A percentile compares a stretch with the other conserved stretches of the same genome.
Evolutionary conservation across 2,113 vertebrate species (phyloP).

Genomic region (Miniopterus natalensis): DNA sequence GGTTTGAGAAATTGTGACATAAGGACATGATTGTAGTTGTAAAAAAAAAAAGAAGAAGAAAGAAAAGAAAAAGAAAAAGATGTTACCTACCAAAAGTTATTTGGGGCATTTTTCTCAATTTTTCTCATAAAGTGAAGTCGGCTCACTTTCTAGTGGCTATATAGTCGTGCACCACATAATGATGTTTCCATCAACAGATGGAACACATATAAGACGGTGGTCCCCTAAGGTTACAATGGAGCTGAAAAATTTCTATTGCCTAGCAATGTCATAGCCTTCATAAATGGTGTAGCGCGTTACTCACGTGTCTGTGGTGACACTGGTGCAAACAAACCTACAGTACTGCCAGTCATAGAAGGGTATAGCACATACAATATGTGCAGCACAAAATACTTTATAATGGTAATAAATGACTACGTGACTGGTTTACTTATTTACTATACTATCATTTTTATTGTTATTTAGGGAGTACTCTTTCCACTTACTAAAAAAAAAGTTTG

Average conservation of each 20-base stretch:
- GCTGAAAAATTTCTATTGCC: not conserved
- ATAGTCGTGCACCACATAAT: not conserved
- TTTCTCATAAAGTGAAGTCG: not conserved
- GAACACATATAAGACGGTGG: no score
- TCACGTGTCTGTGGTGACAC: not conserved
- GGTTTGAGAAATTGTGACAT: constrained; percentile 17
- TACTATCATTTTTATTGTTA: not conserved
- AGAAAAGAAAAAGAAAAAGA: not conserved
- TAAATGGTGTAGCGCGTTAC: not conserved
- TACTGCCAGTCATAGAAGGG: not conserved
- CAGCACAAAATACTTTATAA: not conserved
- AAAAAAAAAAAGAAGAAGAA: not conserved
- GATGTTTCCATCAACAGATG: not conserved
- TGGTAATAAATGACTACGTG: not conserved
- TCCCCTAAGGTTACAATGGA: not conserved
- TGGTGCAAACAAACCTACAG: not conserved
- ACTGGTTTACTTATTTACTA: not conserved
- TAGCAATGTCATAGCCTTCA: not conserved
- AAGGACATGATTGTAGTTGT: not conserved
- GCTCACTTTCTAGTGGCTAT: not conserved
- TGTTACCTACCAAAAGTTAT: not conserved
- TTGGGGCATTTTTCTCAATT: not conserved
- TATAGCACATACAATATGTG: not conserved
- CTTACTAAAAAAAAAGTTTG: not conserved
- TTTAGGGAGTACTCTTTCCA: not conserved